Conservation (phyloP, 2,888 invertebrate genomes). For the Cybosia mesomella region DNA sequence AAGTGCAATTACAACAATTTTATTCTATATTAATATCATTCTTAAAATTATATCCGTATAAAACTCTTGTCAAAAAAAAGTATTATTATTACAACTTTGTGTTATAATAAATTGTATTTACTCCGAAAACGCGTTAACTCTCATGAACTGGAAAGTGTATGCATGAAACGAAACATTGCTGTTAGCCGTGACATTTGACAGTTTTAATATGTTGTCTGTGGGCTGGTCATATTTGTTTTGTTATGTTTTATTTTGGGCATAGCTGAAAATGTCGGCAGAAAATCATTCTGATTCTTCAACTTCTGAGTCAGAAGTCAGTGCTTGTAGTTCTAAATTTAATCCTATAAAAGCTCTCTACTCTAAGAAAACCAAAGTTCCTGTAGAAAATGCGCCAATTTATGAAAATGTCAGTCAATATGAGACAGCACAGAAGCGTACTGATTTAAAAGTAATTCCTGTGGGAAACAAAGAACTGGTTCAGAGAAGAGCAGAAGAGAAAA, state of each 20-base stretch:
- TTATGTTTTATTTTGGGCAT: constrained; percentile 10
- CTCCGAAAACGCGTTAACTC: neutral
- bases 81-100: neutral
- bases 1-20: constrained; percentile 43
- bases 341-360: constrained; percentile 90
- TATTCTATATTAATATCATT: constrained; percentile 39
- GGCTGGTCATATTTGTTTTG: neutral
- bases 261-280: constrained; percentile 64
- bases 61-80: neutral
- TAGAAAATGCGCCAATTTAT: constrained; percentile 86
- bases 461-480: constrained; percentile 65
- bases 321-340: constrained; percentile 87
- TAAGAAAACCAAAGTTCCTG: constrained; percentile 83
- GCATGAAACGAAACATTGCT: constrained; percentile 19
- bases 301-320: constrained; percentile 78
- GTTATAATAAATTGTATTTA: neutral
- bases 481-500: constrained; percentile 72
- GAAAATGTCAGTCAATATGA: constrained; percentile 90
- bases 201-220: neutral
- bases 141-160: neutral
- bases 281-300: constrained; percentile 72
- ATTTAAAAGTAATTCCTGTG: constrained; percentile 60
- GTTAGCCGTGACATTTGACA: constrained; percentile 5
- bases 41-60: constrained; percentile 47
- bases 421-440: constrained; percentile 54